Evolutionary conservation across 2,888 invertebrate genomes (phyloP).

Genomic region (Hypsopygia costalis): DNA sequence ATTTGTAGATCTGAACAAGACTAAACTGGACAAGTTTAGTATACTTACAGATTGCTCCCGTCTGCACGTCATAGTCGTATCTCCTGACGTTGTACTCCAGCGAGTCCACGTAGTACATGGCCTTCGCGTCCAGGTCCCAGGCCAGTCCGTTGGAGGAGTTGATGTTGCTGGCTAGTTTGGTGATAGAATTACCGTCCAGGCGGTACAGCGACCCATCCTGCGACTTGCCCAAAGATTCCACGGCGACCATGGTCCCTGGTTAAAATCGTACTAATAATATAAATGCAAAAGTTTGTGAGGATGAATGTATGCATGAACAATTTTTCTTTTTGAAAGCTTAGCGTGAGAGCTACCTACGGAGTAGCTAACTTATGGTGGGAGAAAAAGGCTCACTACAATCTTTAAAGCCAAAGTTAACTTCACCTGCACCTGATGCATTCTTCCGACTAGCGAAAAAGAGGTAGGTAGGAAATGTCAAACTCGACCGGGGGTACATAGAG

Average conservation of each 20-base stretch:
- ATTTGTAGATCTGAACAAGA: too few species aligned
- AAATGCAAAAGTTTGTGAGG: neutral
- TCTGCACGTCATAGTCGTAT: constrained; percentile 86
- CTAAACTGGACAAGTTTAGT: too few species aligned
- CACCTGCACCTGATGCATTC: too few species aligned
- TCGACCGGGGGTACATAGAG: too few species aligned
- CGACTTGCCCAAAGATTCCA: constrained; percentile 52
- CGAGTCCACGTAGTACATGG: constrained; percentile 89
- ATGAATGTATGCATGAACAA: too few species aligned
- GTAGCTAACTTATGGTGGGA: too few species aligned
- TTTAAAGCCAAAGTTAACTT: too few species aligned
- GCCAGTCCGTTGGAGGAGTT: constrained; percentile 88
- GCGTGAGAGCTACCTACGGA: too few species aligned
- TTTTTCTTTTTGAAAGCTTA: too few species aligned
- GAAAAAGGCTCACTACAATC: too few species aligned
- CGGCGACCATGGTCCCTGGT: constrained; percentile 81
- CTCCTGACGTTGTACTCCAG: constrained; percentile 82
- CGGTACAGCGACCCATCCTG: constrained; percentile 71
- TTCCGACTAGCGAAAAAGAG: too few species aligned
- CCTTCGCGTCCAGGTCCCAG: constrained; percentile 84
- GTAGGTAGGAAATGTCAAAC: too few species aligned
- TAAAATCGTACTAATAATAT: neutral
- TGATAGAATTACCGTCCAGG: constrained; percentile 37
- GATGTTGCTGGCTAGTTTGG: constrained; percentile 45
- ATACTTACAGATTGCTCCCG: constrained; percentile 82